Conservation (phyloP, 2,797 vertebrate species). For the Chromobotia macracanthus region DNA sequence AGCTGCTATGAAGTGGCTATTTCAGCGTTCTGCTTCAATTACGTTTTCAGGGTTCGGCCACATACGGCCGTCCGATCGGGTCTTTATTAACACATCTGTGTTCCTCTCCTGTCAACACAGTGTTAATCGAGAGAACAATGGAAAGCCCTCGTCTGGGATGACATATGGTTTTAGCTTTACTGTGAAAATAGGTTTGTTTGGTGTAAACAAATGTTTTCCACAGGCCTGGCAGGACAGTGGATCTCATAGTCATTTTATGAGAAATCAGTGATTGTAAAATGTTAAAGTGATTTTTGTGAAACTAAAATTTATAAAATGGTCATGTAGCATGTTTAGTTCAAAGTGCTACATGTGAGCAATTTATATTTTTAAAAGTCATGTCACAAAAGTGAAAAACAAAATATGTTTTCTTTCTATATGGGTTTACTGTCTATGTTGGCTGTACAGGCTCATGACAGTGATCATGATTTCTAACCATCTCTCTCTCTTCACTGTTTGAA, state of each 20-base stretch:
- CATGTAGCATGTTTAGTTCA: neutral
- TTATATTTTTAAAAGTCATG: no score
- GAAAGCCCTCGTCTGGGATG: constrained; percentile 37
- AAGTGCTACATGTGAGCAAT: neutral
- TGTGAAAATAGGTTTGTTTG: constrained; percentile 55
- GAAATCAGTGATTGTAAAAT: neutral
- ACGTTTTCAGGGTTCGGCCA: constrained; percentile 56
- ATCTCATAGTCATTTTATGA: constrained; percentile 1
- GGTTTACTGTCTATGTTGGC: no score
- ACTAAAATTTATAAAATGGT: neutral
- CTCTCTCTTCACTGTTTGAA: constrained; percentile 74
- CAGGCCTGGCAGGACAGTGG: neutral
- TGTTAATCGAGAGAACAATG: constrained; percentile 54
- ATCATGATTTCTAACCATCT: neutral
- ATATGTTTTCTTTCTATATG: no score
- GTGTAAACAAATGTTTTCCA: constrained; percentile 34
- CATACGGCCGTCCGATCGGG: constrained; percentile 39
- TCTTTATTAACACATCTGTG: constrained; percentile 63
- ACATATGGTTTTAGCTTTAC: constrained; percentile 57
- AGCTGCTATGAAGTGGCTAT: constrained; percentile 64
- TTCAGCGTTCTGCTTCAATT: constrained; percentile 62
- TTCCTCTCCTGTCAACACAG: constrained; percentile 50
- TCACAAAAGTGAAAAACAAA: no score
- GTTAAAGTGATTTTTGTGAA: neutral
- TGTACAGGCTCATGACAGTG: no score